Evolutionary conservation across 2,113 vertebrate genomes (phyloP), one percentile per base, ranked within the genome.

Genomic region (Chroicocephalus ridibundus): DNA sequence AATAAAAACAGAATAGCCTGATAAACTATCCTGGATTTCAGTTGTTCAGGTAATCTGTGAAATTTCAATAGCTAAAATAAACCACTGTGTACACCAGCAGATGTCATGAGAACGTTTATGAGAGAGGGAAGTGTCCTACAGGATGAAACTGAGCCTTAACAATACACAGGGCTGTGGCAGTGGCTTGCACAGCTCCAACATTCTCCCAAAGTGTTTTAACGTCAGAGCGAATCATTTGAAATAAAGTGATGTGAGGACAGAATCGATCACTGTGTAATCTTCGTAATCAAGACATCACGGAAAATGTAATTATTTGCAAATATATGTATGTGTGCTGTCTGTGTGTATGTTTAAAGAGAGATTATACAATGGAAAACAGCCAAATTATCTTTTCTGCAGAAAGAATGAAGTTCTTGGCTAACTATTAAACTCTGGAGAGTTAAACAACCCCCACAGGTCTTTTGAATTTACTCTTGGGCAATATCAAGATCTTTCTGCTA

Each of bases 401-500:
- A 92, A 90, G 82, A 87, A 70, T 26, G 6, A 61, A 82, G 9
- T 91, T 94, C 40, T 61, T 72, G 66, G 16, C 26, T 88, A 79
- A 26, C 57, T 72, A 18, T 85, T 70, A 94, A 96, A 51, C 62
- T 75, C 40, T 54, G 34, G 31, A 25, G 91, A 10, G 3, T 79
- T 86, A 82, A 96, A 81, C 58, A 79, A 60, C 19, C 8, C 22
- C 68, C 46, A 81, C 52, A 91, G 78, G 22, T 86, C n/a, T 92
- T 82, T 84, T 88, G 71, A 95, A 91, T 86, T 76, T 58, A 49
- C 87, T 85, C 8, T 64, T 94, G 81, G 94, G 74, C 11, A 57
- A 22, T 91, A 94, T 74, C 27, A 82, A 42, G 70, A 60, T 78
- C 74, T 87, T 95, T 96, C 93, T 98, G 82, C 40, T 82, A 64